A percentile compares a stretch with the other conserved stretches of the same genome.
Conservation (phyloP, 2,888 invertebrate species). For the Trisateles emortualis region DNA sequence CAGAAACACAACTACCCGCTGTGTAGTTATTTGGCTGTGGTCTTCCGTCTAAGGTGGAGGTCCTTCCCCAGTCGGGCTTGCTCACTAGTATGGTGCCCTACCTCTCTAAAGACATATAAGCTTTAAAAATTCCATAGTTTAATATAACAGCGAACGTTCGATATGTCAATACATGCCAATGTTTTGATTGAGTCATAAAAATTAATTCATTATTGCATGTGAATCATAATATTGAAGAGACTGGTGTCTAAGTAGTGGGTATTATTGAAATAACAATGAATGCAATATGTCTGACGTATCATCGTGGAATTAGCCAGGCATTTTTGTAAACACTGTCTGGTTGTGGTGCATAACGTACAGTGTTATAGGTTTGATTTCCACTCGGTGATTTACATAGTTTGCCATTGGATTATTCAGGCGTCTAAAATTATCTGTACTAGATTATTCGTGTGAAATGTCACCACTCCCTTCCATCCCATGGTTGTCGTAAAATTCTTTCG, state of each 20-base stretch:
- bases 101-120: conserved; percentile 17
- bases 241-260: conserved; percentile 2
- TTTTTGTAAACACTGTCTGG: not conserved
- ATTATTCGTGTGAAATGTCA: too few species aligned
- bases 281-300: not conserved
- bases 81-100: too few species aligned
- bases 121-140: conserved; percentile 5
- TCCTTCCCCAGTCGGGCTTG: too few species aligned
- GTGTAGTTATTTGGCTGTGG: too few species aligned
- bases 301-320: not conserved
- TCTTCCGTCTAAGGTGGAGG: too few species aligned
- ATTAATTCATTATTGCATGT: conserved; percentile 26
- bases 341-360: not conserved
- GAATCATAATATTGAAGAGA: conserved; percentile 20
- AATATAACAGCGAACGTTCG: conserved; percentile 5
- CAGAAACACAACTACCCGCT: too few species aligned
- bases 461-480: too few species aligned
- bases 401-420: too few species aligned
- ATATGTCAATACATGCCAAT: conserved; percentile 27
- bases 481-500: too few species aligned
- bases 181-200: conserved; percentile 34
- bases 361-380: too few species aligned
- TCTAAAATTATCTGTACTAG: too few species aligned
- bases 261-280: conserved; percentile 11
- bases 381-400: too few species aligned